A percentile compares a stretch with the other conserved stretches of the same genome.
phyloP scores from a whole-genome alignment of 2,888 invertebrate species.

The Athalia rosae region DNA sequence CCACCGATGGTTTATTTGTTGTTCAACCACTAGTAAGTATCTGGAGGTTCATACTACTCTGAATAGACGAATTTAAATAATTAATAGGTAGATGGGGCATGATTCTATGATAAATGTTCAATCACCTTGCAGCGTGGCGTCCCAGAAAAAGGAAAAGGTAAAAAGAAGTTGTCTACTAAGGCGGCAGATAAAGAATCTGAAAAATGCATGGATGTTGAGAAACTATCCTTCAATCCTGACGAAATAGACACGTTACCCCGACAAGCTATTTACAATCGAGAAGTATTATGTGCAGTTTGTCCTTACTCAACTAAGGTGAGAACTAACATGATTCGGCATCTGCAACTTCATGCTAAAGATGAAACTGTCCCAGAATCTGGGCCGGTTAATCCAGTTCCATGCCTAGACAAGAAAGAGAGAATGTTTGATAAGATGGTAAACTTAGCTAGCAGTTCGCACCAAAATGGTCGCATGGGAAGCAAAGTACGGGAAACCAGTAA shows the following conservation, averaged over 20 bases:
- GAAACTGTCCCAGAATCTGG: slow-evolving; percentile 79
- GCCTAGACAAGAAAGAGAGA: slow-evolving; percentile 83
- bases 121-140: slow-evolving; percentile 52
- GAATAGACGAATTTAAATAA: not conserved
- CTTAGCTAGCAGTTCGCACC: slow-evolving; percentile 83
- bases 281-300: slow-evolving; percentile 81
- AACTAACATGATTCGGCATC: slow-evolving; percentile 82
- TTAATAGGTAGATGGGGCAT: not conserved
- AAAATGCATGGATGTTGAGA: slow-evolving; percentile 55
- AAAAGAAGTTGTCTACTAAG: slow-evolving; percentile 60
- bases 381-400: slow-evolving; percentile 89
- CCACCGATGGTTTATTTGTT: slow-evolving; percentile 75
- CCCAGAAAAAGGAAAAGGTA: slow-evolving; percentile 56
- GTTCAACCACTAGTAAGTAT: slow-evolving; percentile 71
- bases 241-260: slow-evolving; percentile 81
- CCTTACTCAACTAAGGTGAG: slow-evolving; percentile 82
- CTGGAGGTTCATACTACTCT: not conserved
- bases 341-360: slow-evolving; percentile 80
- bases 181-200: slow-evolving; percentile 55
- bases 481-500: slow-evolving; percentile 57
- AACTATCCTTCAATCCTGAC: slow-evolving; percentile 75
- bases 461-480: slow-evolving; percentile 72
- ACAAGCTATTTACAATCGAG: slow-evolving; percentile 79
- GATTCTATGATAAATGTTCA: not conserved
- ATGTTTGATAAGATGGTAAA: slow-evolving; percentile 92